Conservation (phyloP, 1,140 invertebrate species). For the Bombus pyrosoma region DNA sequence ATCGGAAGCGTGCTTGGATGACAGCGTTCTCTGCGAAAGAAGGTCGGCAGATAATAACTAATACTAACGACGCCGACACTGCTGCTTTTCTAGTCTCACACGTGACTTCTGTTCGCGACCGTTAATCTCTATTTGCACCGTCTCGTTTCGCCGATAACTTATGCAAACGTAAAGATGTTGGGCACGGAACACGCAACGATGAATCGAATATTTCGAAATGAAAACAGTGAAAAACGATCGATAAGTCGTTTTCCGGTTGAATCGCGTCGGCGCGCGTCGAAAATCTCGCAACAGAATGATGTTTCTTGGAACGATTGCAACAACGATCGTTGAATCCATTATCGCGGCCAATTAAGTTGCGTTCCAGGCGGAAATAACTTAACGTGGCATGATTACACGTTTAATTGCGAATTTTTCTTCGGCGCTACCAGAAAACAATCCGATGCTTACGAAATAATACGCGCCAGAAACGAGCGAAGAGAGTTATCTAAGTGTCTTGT, state of each 20-base stretch:
- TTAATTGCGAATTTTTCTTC: background rate
- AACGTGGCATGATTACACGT: background rate
- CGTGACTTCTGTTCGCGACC: constrained; percentile 36
- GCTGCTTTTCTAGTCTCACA: constrained; percentile 38
- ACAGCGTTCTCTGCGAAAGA: constrained; percentile 16
- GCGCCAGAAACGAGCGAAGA: background rate
- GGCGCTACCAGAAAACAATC: background rate
- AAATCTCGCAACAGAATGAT: background rate
- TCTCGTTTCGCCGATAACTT: constrained; percentile 44
- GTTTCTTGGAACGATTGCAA: background rate
- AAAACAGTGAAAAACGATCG: background rate
- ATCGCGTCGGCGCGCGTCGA: background rate
- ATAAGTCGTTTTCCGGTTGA: background rate
- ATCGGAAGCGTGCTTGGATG: background rate
- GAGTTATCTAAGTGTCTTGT: background rate
- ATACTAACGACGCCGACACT: constrained; percentile 33
- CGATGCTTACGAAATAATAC: background rate
- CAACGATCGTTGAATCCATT: constrained; percentile 3
- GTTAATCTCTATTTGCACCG: constrained; percentile 47
- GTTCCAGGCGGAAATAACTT: constrained; percentile 4
- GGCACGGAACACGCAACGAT: background rate
- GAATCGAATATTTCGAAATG: background rate
- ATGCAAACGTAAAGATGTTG: constrained; percentile 7
- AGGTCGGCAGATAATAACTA: constrained; percentile 41
- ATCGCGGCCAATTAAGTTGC: constrained; percentile 5